phyloP scores from a whole-genome alignment of 2,797 vertebrate genomes.

The Strix occidentalis region DNA sequence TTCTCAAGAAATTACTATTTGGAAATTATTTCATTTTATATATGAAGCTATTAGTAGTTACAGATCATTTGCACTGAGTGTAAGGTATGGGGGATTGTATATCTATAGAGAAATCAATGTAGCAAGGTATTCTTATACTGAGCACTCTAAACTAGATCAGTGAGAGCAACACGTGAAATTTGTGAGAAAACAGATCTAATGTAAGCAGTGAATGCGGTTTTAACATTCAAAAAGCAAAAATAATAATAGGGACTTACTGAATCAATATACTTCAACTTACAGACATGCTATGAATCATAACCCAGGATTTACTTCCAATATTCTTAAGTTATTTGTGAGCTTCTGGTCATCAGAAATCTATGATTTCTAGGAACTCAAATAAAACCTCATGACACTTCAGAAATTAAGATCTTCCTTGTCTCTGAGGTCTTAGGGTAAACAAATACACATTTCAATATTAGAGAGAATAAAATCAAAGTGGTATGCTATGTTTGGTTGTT shows the following conservation, averaged over 20 bases:
- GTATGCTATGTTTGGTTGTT: background rate
- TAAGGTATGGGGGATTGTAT: background rate
- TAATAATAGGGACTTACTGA: background rate
- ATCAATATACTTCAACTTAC: background rate
- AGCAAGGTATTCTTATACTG: background rate
- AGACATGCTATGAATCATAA: background rate
- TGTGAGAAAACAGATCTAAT: background rate
- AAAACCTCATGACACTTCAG: background rate
- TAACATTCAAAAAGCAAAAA: background rate
- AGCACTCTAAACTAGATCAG: background rate
- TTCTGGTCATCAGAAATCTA: background rate
- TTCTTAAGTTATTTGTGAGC: background rate
- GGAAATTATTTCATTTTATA: background rate
- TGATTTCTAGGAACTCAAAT: background rate
- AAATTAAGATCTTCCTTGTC: background rate
- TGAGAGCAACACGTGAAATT: background rate
- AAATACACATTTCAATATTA: background rate
- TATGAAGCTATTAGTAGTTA: background rate
- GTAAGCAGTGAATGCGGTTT: fast-evolving
- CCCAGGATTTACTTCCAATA: background rate
- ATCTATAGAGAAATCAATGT: background rate
- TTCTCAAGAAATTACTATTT: background rate
- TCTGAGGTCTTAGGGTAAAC: background rate
- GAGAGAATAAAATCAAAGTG: background rate
- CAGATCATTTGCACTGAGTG: background rate